Evolutionary conservation across 2,797 vertebrate species (phyloP).

Genomic region (Numenius phaeopus): DNA sequence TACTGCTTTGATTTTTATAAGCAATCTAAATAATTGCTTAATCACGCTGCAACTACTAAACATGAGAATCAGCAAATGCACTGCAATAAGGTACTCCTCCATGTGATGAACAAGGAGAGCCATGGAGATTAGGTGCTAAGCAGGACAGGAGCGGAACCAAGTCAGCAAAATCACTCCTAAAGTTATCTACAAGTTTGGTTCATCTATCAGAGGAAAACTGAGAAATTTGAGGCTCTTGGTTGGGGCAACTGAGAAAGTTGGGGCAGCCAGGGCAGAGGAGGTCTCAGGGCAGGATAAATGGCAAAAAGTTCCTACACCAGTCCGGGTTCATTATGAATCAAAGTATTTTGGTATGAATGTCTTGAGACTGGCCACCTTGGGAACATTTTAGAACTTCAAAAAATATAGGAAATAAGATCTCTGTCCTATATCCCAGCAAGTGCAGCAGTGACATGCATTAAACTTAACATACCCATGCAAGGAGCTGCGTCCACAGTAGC

Average conservation of each 20-base stretch:
- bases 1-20: too few species aligned
- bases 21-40: neutral
- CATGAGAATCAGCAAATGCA: neutral
- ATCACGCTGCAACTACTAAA: neutral
- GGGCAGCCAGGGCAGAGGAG: neutral
- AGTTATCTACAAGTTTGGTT: neutral
- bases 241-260: too few species aligned
- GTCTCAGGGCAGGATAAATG: neutral
- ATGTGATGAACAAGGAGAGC: neutral
- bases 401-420: accelerated
- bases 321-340: neutral
- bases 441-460: accelerated
- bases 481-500: accelerated
- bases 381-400: neutral
- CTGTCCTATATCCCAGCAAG: accelerated
- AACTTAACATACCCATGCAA: accelerated
- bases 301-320: neutral
- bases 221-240: too few species aligned
- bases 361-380: neutral
- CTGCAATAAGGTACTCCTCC: neutral
- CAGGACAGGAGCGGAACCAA: neutral
- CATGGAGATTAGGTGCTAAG: neutral
- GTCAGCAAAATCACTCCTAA: neutral
- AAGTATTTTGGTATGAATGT: neutral
- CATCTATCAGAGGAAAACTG: neutral